These are phyloP conservation scores for Hucho hucho DNA, from an alignment of 2,113 vertebrate genomes.

Conservation along the genomic window DNA sequence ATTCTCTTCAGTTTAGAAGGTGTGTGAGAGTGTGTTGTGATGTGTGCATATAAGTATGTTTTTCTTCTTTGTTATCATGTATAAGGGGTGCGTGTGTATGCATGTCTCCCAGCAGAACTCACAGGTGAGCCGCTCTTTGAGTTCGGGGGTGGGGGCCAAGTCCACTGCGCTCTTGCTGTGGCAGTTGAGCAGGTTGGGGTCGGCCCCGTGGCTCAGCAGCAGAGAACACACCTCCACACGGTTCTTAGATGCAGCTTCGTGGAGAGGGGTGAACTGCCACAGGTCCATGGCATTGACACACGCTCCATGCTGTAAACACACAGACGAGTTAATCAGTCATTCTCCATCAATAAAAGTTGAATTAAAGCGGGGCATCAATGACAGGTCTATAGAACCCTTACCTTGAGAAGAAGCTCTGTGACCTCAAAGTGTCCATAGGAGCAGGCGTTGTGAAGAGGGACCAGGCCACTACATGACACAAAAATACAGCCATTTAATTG, in stretches of 20 bases:
- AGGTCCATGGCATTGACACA: constrained; percentile 99
- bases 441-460: constrained; percentile 98
- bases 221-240: constrained; percentile 95
- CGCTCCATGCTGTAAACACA: constrained; percentile 84
- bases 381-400: constrained; percentile 55
- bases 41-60: not conserved
- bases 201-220: constrained; percentile 91
- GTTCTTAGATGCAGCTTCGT: constrained; percentile 97
- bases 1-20: not conserved
- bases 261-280: constrained; percentile 97
- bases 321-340: not conserved
- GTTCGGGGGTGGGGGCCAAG: constrained; percentile 95
- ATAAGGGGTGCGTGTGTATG: not conserved
- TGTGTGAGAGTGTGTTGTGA: not conserved
- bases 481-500: not conserved
- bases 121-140: constrained; percentile 93
- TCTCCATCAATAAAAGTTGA: not conserved
- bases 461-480: constrained; percentile 81
- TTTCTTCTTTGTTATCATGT: not conserved
- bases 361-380: not conserved
- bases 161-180: constrained; percentile 98
- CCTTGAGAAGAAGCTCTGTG: constrained; percentile 95
- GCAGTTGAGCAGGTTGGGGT: constrained; percentile 94
- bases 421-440: constrained; percentile 98
- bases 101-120: constrained; percentile 55